Conservation (phyloP, 2,797 vertebrate genomes). For the Characodon lateralis region DNA sequence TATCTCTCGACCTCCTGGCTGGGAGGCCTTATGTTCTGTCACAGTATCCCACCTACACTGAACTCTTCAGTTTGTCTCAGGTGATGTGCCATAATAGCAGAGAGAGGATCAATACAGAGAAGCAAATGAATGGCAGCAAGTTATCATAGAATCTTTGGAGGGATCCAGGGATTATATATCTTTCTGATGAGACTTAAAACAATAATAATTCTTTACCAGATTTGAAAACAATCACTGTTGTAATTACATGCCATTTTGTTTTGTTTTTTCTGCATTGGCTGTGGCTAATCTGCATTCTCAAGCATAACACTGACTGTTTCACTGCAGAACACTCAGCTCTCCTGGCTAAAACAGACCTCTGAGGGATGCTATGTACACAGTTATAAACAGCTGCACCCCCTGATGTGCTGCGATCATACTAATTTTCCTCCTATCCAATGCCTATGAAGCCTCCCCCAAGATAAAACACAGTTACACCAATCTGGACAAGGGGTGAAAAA, state of each 20-base stretch:
- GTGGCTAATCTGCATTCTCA: constrained; percentile 10
- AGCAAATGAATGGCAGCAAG: constrained; percentile 36
- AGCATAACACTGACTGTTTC: constrained; percentile 3
- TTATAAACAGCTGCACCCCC: constrained; percentile 46
- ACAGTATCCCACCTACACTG: constrained; percentile 14
- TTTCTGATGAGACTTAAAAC: constrained; percentile 5
- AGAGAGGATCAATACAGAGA: constrained; percentile 41
- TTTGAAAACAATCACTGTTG: constrained; percentile 6
- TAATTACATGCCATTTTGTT: background rate
- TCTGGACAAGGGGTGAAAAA: constrained; percentile 28
- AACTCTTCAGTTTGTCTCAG: constrained; percentile 46
- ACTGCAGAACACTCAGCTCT: constrained; percentile 13
- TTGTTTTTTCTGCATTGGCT: constrained; percentile 6
- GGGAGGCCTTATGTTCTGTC: constrained; percentile 49
- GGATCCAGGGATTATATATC: constrained; percentile 4
- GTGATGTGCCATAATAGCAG: constrained; percentile 19
- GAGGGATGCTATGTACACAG: constrained; percentile 40
- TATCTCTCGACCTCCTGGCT: constrained; percentile 24
- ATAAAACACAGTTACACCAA: constrained; percentile 43
- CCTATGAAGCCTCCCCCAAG: constrained; percentile 23
- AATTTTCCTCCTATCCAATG: constrained; percentile 33
- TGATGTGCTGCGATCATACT: constrained; percentile 40
- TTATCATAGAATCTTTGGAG: constrained; percentile 21
- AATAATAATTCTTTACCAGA: constrained; percentile 1
- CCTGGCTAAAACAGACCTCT: constrained; percentile 22